Base-by-base conservation (phyloP, 2,888 invertebrate species). In the Mesochorus sp. region DNA sequence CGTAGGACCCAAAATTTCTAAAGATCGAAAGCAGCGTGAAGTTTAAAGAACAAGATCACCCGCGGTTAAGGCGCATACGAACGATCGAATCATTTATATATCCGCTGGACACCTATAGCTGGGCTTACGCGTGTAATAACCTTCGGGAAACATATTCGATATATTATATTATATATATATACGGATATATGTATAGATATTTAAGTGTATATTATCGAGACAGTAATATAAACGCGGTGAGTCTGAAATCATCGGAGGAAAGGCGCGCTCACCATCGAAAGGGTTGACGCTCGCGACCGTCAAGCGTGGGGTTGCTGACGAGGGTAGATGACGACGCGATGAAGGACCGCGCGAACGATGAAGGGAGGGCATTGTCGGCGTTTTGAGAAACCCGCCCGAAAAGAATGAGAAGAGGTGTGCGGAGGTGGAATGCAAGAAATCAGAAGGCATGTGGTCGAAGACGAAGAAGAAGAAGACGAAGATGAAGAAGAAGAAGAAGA, bases 11-110 rank as follows among this genome's bases (percentile, higher is more conserved):
- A 47, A 67, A 75, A 67, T 71, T 66, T 72, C 64, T 66, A 70
- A 74, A 76, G 72, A 62, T 57, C 78, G 70, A 75, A 71, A 82
- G 74, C 79, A 76, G 80, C 76, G 64, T 73, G 79, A 79, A 76
- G 53, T 80, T 80, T 76, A 73, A 76, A 72, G 64, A 76, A 81
- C 81, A 81, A 79, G 81, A 81, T 81, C 81, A 81, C 80, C 80
- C 80, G 81, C 67, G 61, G 81, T 49, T 80, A 66, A 39, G 71
- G 57, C 51, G 51, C 37, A 51, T n/a, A n/a, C 62, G 44, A 26
- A 70, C 49, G 81, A 76, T 81, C 76, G 80, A 77, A 77, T 73
- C 76, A 79, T 80, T 76, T 72, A 67, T 76, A 53, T 71, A 61
- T 19, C 59, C 28, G 49, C 10, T 71, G 64, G 51, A 66, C 34